A percentile compares a stretch with the other conserved stretches of the same genome.
These are phyloP conservation scores for Drosophila ogumai DNA, from an alignment of 1,140 invertebrate species.

Conservation along the genomic window DNA sequence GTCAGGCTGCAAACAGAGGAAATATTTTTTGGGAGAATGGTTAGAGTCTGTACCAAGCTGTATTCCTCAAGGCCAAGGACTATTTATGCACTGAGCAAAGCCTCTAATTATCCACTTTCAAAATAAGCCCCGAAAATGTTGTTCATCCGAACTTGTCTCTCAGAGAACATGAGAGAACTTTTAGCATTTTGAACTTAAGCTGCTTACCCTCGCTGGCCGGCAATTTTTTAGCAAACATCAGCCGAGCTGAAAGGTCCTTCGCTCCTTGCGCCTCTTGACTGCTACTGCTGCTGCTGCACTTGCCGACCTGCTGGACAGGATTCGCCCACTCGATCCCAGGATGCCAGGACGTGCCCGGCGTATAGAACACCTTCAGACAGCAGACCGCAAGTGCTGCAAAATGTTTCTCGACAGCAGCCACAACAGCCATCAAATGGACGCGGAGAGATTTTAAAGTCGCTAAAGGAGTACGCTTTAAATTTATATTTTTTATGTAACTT, in stretches of 20 bases:
- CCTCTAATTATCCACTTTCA: slow-evolving; percentile 38
- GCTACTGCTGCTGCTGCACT: slow-evolving; percentile 18
- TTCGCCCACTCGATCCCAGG: slow-evolving; percentile 8
- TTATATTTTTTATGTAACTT: background rate
- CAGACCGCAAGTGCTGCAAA: slow-evolving; percentile 43
- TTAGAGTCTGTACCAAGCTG: background rate
- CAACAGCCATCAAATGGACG: slow-evolving; percentile 16
- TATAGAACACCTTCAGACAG: slow-evolving; percentile 40
- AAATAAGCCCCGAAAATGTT: slow-evolving; percentile 14
- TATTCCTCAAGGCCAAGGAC: background rate
- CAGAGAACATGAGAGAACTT: slow-evolving; percentile 13
- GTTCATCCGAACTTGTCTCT: slow-evolving; percentile 2
- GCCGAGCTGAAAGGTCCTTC: slow-evolving; percentile 26
- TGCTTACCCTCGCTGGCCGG: slow-evolving; percentile 23
- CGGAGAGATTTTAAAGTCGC: background rate
- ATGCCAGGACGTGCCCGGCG: slow-evolving; percentile 29
- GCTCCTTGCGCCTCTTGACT: slow-evolving; percentile 3
- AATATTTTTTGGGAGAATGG: background rate
- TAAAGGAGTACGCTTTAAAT: slow-evolving; percentile 8
- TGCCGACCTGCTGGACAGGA: slow-evolving; percentile 5
- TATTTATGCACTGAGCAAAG: slow-evolving; percentile 25
- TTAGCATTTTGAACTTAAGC: slow-evolving; percentile 36
- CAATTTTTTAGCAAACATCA: slow-evolving; percentile 30
- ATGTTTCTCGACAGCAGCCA: slow-evolving; percentile 18
- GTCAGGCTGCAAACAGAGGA: slow-evolving; percentile 7